Evolutionary conservation across 2,797 vertebrate genomes (phyloP).

Genomic region (Notoglanidium macrostoma): DNA sequence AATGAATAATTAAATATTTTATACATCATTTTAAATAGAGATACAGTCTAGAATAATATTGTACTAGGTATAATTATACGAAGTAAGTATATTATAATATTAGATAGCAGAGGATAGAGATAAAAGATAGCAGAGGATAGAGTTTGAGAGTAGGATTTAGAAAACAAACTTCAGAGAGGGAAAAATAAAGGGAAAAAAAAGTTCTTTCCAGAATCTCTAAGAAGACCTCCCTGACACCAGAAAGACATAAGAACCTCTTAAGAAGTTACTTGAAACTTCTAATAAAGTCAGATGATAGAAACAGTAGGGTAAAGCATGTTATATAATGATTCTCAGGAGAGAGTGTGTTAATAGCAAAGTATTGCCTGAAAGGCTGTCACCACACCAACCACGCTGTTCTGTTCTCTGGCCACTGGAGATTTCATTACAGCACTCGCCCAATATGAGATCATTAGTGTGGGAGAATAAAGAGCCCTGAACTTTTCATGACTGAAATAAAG

Average conservation of each 20-base stretch:
- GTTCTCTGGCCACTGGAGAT: slow-evolving; percentile 34
- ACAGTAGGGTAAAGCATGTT: slow-evolving; percentile 28
- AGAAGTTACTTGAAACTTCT: slow-evolving; percentile 14
- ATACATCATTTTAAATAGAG: neutral
- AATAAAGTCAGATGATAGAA: slow-evolving; percentile 12
- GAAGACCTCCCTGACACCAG: neutral
- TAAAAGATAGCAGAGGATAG: neutral
- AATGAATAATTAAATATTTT: neutral
- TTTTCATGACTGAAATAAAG: slow-evolving; percentile 19
- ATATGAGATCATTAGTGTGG: slow-evolving; percentile 38
- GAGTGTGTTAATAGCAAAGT: slow-evolving; percentile 22
- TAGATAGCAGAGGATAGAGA: neutral
- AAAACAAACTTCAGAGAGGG: neutral
- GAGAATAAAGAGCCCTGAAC: slow-evolving; percentile 19
- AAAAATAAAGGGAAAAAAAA: neutral
- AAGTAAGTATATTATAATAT: neutral
- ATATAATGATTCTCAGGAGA: slow-evolving; percentile 26
- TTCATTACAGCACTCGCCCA: slow-evolving; percentile 22
- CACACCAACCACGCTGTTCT: slow-evolving; percentile 31
- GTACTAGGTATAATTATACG: neutral
- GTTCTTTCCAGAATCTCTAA: neutral
- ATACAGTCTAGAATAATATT: neutral
- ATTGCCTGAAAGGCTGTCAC: slow-evolving; percentile 28
- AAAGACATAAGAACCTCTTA: neutral
- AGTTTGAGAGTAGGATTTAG: slow-evolving; percentile 1